Conservation (phyloP, 2,888 invertebrate genomes). For the Dicyrtomina minuta region DNA sequence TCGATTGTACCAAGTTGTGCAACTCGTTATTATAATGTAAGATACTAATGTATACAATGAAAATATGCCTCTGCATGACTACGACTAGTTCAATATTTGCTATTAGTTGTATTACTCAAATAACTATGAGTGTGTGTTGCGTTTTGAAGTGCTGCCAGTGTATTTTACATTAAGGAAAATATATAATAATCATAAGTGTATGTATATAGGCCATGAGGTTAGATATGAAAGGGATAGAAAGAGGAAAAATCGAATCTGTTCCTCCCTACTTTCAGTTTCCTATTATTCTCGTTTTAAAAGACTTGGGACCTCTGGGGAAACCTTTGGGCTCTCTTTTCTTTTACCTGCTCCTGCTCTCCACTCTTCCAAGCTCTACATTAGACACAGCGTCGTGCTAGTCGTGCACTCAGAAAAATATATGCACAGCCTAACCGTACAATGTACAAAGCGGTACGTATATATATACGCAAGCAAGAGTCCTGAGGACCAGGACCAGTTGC, state of each 20-base stretch:
- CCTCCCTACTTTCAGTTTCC: background rate
- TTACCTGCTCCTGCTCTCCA: background rate
- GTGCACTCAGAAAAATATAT: too few relatives aligned
- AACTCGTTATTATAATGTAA: background rate
- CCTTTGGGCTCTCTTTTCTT: background rate
- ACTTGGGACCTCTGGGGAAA: background rate
- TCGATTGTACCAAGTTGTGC: background rate
- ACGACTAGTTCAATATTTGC: background rate
- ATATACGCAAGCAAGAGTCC: too few relatives aligned
- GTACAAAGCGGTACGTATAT: too few relatives aligned
- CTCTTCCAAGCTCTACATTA: too few relatives aligned
- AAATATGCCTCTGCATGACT: background rate
- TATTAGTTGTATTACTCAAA: background rate
- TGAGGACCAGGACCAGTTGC: too few relatives aligned
- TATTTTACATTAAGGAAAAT: background rate
- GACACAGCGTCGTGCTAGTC: too few relatives aligned
- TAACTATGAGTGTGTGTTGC: background rate
- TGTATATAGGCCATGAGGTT: background rate
- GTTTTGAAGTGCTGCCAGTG: background rate
- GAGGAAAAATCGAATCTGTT: background rate
- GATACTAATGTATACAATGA: background rate
- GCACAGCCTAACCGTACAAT: too few relatives aligned
- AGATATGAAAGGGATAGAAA: background rate
- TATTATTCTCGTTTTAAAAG: constrained; percentile 9
- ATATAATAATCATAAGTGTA: background rate